Percentiles rank a stretch among this genome's conserved stretches.
phyloP scores from a whole-genome alignment of 2,113 vertebrate species.

The Coturnix japonica region DNA sequence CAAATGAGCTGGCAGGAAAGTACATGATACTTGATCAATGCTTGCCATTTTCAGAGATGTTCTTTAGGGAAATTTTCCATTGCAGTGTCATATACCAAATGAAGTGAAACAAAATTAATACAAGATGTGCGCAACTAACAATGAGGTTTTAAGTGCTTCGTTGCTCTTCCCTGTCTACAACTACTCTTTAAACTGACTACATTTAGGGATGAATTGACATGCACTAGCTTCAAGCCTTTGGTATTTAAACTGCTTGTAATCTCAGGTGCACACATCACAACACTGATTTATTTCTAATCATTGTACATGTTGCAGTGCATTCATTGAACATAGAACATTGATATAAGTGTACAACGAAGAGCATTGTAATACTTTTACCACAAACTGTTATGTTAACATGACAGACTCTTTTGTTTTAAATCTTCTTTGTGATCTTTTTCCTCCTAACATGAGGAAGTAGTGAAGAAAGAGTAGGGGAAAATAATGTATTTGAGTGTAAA shows the following conservation, averaged over 20 bases:
- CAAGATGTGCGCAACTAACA: slow-evolving; percentile 32
- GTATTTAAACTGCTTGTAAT: neutral
- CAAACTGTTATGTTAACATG: neutral
- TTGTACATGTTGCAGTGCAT: neutral
- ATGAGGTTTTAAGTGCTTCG: slow-evolving; percentile 3
- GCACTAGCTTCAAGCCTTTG: neutral
- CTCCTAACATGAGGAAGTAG: rapidly evolving
- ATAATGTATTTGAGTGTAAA: neutral
- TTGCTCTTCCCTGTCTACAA: neutral
- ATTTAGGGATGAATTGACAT: neutral
- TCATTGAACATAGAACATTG: neutral
- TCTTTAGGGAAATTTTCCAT: slow-evolving; percentile 53
- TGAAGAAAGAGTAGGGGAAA: neutral
- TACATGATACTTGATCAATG: slow-evolving; percentile 60
- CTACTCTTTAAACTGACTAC: neutral
- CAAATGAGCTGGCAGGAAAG: neutral
- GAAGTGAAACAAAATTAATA: slow-evolving; percentile 44
- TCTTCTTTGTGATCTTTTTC: neutral
- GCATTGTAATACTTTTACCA: neutral
- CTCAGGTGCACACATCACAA: neutral
- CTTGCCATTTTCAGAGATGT: slow-evolving; percentile 11
- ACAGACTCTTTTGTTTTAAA: neutral
- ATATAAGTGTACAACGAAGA: neutral
- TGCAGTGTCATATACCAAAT: slow-evolving; percentile 43
- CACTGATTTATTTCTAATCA: neutral